Base-by-base conservation (phyloP, 2,888 invertebrate species). In the Trachelus tabidus region DNA sequence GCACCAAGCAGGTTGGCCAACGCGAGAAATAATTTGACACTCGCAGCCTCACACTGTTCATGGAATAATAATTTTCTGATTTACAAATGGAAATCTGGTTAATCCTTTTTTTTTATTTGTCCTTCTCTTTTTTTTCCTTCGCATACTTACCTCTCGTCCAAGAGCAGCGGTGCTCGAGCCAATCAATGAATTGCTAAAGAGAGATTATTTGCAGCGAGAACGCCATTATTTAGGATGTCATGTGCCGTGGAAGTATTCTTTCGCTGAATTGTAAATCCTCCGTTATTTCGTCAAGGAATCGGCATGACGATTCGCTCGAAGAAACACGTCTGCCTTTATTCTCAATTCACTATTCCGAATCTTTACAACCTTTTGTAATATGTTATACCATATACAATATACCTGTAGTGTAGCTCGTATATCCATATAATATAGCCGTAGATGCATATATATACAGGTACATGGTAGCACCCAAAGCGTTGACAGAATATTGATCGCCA, bases 401-500 rank as follows among this genome's bases (percentile, higher is more conserved):
- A 56, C 23, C 56, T 9, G 56, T 23, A 56, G 56, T 23, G 3
- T 23, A 56, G 0, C 56, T 9, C 23, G 2, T 23, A 56, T 56
- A 56, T 56, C 0, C 9, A 23, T 56, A 56, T 56, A 56, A 56
- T 56, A 23, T 56, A 56, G 23, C 56, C 23, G 23, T 23, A 56
- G 23, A 15, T 56, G 15, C 56, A 56, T 56, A 23, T 9, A 56
- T 56, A 23, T 56, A 37, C 12, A 56, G 56, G 73, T 69, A 71
- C n/a, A 69, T 34, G 69, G 23, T 56, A 23, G 56, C 78, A 73
- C 35, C 77, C 73, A 73, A 80, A 79, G 75, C 80, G 78, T 77
- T 75, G 79, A 71, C 81, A 76, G 82, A 81, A 84, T 81, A 83
- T 82, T 84, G 80, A 85, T 80, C 82, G 75, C 73, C 80, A 82